phyloP scores from a whole-genome alignment of 2,797 vertebrate genomes.

The Telmatherina bonti region DNA sequence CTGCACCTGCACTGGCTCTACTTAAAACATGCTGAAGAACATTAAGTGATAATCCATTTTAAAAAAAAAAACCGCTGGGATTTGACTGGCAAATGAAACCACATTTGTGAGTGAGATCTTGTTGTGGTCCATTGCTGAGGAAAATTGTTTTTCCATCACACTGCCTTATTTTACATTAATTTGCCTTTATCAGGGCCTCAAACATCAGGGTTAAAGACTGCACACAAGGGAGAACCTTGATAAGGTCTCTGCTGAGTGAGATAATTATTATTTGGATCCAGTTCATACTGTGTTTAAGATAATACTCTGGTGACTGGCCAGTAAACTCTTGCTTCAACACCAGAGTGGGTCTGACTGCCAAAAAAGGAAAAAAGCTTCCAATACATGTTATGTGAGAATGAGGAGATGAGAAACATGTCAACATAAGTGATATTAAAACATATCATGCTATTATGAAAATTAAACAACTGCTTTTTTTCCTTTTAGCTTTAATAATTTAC shows the following conservation, averaged over 20 bases:
- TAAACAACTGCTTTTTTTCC: background rate
- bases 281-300: conserved; percentile 39
- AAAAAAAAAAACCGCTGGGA: conserved; percentile 5
- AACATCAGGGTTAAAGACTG: conserved; percentile 19
- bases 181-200: conserved; percentile 31
- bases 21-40: conserved; percentile 13
- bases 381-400: background rate
- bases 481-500: background rate
- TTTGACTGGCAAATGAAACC: conserved; percentile 1
- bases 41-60: conserved; percentile 3
- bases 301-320: conserved; percentile 24
- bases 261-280: conserved; percentile 25
- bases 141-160: conserved; percentile 23
- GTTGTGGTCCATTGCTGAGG: background rate
- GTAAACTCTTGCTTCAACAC: conserved; percentile 2
- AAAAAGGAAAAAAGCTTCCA: conserved; percentile 15
- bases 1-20: conserved; percentile 39
- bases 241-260: conserved; percentile 26
- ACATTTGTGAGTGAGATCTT: background rate
- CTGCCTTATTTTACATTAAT: conserved; percentile 13
- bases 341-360: conserved; percentile 2
- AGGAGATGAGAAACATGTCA: conserved; percentile 3
- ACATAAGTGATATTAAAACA: background rate
- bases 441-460: background rate
- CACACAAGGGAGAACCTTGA: conserved; percentile 11